These are phyloP conservation scores for Parnassius apollo DNA, from an alignment of 2,888 invertebrate genomes.

Conservation along the genomic window DNA sequence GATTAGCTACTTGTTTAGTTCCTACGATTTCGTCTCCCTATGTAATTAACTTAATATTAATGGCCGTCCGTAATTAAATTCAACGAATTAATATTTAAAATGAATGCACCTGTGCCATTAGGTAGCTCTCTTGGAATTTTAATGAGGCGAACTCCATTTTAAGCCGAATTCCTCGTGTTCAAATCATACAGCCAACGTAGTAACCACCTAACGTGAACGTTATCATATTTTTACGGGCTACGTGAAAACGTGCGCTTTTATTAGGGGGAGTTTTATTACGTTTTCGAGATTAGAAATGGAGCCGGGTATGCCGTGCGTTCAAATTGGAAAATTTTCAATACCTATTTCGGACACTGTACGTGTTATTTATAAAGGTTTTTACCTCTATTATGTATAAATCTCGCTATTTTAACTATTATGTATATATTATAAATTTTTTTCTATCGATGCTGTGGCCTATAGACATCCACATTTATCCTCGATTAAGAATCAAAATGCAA, in stretches of 20 bases:
- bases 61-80: conserved; percentile 23
- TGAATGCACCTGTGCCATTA: conserved; percentile 25
- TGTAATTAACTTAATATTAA: conserved; percentile 25
- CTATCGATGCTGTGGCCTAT: too few relatives aligned
- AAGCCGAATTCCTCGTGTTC: conserved; percentile 29
- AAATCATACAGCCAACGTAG: conserved; percentile 26
- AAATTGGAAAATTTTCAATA: conserved; percentile 52
- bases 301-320: conserved; percentile 35
- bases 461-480: too few relatives aligned
- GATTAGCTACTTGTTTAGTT: conserved; percentile 22
- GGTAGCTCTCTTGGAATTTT: conserved; percentile 23
- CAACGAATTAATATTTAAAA: conserved; percentile 22
- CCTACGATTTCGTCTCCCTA: conserved; percentile 21
- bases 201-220: conserved; percentile 63
- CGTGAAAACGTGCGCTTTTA: conserved; percentile 76
- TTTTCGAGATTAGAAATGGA: conserved; percentile 69
- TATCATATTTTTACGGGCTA: conserved; percentile 78
- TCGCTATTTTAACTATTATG: too few relatives aligned
- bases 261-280: conserved; percentile 72
- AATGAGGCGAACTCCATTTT: conserved; percentile 21
- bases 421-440: too few relatives aligned
- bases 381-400: too few relatives aligned
- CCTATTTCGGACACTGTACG: conserved; percentile 36
- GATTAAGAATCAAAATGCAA: too few relatives aligned
- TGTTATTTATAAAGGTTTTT: conserved; percentile 24